Conservation (phyloP, 2,113 vertebrate species). For the Mesitornis unicolor region DNA sequence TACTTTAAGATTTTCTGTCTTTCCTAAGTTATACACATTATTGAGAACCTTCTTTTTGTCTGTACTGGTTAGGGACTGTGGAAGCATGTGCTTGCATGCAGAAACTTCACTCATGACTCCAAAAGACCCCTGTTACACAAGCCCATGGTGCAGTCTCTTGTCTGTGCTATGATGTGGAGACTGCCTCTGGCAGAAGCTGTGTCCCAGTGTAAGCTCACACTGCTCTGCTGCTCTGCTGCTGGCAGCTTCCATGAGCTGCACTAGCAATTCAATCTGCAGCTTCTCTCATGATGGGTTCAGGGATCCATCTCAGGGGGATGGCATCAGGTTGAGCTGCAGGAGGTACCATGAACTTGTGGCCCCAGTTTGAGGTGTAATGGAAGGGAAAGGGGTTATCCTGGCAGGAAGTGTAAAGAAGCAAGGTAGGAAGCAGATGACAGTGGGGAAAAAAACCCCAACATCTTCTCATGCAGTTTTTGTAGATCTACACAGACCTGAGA, state of each 20-base stretch:
- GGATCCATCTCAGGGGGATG: not conserved
- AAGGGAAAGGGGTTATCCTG: not conserved
- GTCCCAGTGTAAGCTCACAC: fast-evolving
- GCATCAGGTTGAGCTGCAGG: not conserved
- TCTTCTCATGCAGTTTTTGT: no score
- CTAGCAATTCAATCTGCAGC: not conserved
- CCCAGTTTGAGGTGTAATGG: not conserved
- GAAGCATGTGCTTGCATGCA: not conserved
- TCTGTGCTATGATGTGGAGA: not conserved
- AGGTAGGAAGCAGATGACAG: not conserved
- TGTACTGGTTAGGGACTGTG: not conserved
- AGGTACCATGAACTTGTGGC: not conserved
- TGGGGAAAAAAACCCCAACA: not conserved
- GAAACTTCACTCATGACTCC: not conserved
- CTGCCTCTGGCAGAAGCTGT: not conserved
- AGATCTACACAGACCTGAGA: not conserved
- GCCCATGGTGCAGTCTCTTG: fast-evolving
- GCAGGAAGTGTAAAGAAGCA: not conserved
- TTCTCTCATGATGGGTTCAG: fast-evolving
- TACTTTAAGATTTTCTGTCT: not conserved
- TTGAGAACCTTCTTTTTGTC: not conserved
- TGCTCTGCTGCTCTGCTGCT: not conserved
- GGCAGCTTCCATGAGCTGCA: not conserved
- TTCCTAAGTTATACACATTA: not conserved
- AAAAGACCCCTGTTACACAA: not conserved